Conservation (phyloP, 2,113 vertebrate species). For the Actenoides hombroni region DNA sequence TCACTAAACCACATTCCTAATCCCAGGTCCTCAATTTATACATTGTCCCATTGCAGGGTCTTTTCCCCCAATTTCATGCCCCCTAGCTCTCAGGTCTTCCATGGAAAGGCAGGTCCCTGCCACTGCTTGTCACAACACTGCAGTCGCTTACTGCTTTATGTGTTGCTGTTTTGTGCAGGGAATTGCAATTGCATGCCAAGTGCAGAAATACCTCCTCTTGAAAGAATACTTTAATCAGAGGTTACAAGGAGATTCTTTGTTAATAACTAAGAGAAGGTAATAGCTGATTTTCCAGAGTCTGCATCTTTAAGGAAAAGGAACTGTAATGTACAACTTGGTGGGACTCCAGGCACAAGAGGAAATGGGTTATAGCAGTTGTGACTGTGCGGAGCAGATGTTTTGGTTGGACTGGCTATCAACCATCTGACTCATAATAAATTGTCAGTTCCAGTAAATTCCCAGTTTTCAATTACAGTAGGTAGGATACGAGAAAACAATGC, state of each 20-base stretch:
- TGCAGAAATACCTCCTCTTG: neutral
- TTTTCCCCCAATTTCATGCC: neutral
- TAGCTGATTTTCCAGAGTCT: slow-evolving; percentile 51
- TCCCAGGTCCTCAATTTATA: neutral
- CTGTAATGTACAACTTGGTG: slow-evolving; percentile 71
- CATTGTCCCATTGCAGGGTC: rapidly evolving
- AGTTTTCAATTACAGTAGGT: slow-evolving; percentile 82
- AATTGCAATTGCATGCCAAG: neutral
- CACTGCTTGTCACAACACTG: neutral
- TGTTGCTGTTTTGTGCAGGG: neutral
- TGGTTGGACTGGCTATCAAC: slow-evolving; percentile 79
- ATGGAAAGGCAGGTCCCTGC: neutral
- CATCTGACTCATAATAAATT: slow-evolving; percentile 82
- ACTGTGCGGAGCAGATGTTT: slow-evolving; percentile 82
- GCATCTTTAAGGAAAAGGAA: slow-evolving; percentile 73
- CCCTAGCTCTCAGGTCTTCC: neutral
- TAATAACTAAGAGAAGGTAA: neutral
- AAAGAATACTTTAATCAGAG: neutral
- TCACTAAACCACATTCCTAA: neutral
- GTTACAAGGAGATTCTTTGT: neutral
- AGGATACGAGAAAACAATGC: slow-evolving; percentile 76
- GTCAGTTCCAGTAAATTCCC: slow-evolving; percentile 83
- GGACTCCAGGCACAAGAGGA: slow-evolving; percentile 77
- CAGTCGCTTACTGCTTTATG: neutral
- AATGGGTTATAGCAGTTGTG: slow-evolving; percentile 79